Base-by-base conservation (phyloP, 2,888 invertebrate species). In the Morpho achilles region DNA sequence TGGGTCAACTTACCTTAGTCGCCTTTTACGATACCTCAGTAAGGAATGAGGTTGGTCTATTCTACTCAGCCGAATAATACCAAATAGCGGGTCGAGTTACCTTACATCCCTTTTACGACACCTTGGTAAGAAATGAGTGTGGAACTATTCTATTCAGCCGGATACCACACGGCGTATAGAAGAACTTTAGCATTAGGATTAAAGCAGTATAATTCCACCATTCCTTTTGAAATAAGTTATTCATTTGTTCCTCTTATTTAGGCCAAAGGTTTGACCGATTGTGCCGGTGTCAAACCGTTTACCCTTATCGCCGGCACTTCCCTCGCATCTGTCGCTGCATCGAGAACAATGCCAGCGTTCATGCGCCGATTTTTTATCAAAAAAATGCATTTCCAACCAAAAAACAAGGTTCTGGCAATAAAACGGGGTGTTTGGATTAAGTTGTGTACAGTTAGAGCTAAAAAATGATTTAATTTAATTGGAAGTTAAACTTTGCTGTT, bases 261-360 rank as follows among this genome's bases (percentile, higher is more conserved):
- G 45, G 39, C 7, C 32, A 10, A 7, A 41, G 8, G 55, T 45
- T 62, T 82, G 83, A 83, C 82, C 84, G 84, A 84, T 84, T 81
- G 82, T 67, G 69, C 59, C 73, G 81, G 84, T 87, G 85, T 83
- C 82, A 82, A 82, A 85, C 74, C 79, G 82, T 83, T 84, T 85
- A 79, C 84, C 85, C 83, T 83, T 84, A 86, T 84, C 85, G 72
- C 68, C 65, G 69, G 60, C 64, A 65, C 61, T 67, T 67, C 60
- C 60, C 64, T 32, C 63, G 65, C 86, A 87, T 87, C 85, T 85
- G 85, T 78, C 81, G 71, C 10, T 77, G 79, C 79, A 49, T 8
- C 40, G 65, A 60, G 75, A 77, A 87, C 86, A 88, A 87, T 81
- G 62, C 52, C 49, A 65, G 58, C 62, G 62, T 69, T 69, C 68